Evolutionary conservation across 2,888 invertebrate genomes (phyloP), one percentile per base, ranked within the genome.

Genomic region (Sycophila texana): DNA sequence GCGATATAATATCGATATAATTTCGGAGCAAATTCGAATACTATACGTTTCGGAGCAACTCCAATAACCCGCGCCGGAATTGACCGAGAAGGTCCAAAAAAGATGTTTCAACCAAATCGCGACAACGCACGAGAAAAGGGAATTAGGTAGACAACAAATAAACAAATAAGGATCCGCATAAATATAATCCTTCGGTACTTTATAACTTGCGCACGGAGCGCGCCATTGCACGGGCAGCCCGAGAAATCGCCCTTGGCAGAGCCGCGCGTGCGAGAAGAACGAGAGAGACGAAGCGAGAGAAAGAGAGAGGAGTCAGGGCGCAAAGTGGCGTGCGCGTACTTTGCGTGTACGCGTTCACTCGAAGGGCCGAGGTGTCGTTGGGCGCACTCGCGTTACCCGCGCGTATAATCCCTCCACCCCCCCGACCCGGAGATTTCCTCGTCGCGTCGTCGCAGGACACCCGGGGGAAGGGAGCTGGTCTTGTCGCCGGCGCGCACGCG

Each of bases 321-420:
- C 75, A 76, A 70, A 70, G 76, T 65, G 65, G 76, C 76, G 71
- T 65, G 71, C 49, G 55, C n/a, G 70, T 70, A 20, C n/a, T 51
- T 4, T 58, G 61, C 65, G 51, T 74, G 47, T 12, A 66, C n/a
- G 26, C 53, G 20, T 0, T 20, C 47, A 1, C 12, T 14, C 58
- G 58, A 22, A 22, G 20, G 57, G 57, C 30, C 39, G 39, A 26
- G 26, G 61, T 39, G 26, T 61, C 30, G 26, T 16, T 30, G 30
- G 30, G 63, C 51, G 61, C 13, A 10, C 22, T 49, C 60, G 65
- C 65, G 65, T 47, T 49, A 20, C 30, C 39, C 39, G 55, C 16
- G n/a, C 16, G 13, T 13, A n/a, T n/a, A n/a, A n/a, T n/a, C n/a
- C 66, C 47, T 65, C 57, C 20, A 18, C 57, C 4, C 16, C 5